These are phyloP conservation scores for Hypomecis punctinalis DNA, from an alignment of 2,888 invertebrate species.

Conservation along the genomic window DNA sequence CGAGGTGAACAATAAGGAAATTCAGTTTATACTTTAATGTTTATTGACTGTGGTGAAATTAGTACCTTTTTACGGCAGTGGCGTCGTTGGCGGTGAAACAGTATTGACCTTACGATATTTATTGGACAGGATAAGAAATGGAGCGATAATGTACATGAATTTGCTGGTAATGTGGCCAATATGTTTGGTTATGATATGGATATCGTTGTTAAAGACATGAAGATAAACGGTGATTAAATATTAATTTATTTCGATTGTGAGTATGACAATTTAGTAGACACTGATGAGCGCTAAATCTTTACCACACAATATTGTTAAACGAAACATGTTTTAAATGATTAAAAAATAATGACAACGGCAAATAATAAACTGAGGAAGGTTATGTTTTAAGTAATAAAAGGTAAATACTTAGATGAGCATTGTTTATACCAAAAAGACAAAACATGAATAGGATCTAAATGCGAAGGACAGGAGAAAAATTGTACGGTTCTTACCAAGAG, in stretches of 20 bases:
- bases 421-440: no score
- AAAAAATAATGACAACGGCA: no score
- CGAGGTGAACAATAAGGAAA: constrained; percentile 34
- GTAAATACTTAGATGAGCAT: no score
- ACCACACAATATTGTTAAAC: no score
- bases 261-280: no score
- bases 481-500: no score
- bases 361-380: no score
- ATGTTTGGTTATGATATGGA: not conserved
- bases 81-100: constrained; percentile 22
- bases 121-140: constrained; percentile 30
- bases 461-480: no score
- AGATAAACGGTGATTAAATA: not conserved
- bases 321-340: no score
- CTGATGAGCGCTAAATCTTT: no score
- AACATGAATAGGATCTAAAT: no score
- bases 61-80: constrained; percentile 12
- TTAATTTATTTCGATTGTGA: not conserved
- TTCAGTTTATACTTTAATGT: constrained; percentile 14
- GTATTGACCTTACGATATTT: constrained; percentile 15
- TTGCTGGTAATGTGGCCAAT: not conserved
- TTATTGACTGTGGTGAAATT: constrained; percentile 18
- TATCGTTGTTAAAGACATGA: not conserved
- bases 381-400: no score
- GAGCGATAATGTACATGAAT: not conserved